These are phyloP conservation scores for Epinephelus moara DNA, from an alignment of 2,113 vertebrate species.

Conservation along the genomic window DNA sequence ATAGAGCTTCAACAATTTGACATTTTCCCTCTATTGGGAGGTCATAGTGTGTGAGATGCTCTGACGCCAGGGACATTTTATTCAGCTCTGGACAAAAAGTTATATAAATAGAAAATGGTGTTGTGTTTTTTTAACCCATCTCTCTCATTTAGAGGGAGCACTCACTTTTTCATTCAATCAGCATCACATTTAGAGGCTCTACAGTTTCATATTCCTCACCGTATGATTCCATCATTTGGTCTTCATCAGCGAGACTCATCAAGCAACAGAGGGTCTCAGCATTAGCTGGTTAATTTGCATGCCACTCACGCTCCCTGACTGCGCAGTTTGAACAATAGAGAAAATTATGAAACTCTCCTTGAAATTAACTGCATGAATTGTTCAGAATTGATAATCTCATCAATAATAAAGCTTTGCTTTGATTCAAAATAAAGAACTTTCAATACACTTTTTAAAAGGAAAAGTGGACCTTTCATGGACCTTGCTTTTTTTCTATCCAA, in stretches of 20 bases:
- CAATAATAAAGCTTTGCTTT: background rate
- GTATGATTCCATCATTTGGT: slow-evolving; percentile 47
- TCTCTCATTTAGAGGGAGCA: slow-evolving; percentile 26
- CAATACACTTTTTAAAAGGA: background rate
- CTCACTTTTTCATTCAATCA: slow-evolving; percentile 30
- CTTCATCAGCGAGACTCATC: slow-evolving; percentile 25
- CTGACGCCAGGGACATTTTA: slow-evolving; percentile 10
- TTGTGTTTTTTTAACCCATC: background rate
- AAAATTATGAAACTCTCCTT: slow-evolving; percentile 36
- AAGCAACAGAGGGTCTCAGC: slow-evolving; percentile 33
- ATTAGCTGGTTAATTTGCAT: slow-evolving; percentile 51
- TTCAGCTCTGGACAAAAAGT: background rate
- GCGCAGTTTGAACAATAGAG: slow-evolving; percentile 27
- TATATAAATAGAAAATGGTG: background rate
- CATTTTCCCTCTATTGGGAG: slow-evolving; percentile 18
- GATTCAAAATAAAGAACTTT: background rate
- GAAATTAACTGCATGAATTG: slow-evolving; percentile 11
- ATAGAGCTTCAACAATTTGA: slow-evolving; percentile 10
- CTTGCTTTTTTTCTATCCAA: background rate
- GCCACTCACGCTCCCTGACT: slow-evolving; percentile 34
- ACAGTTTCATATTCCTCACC: slow-evolving; percentile 21
- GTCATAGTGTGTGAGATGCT: slow-evolving; percentile 22
- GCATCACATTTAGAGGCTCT: slow-evolving; percentile 18
- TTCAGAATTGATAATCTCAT: slow-evolving; percentile 13
- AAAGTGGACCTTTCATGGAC: background rate